Percentiles rank a stretch among this genome's conserved stretches.
These are phyloP conservation scores for Coreius guichenoti DNA, from an alignment of 2,797 vertebrate genomes.

Conservation along the genomic window DNA sequence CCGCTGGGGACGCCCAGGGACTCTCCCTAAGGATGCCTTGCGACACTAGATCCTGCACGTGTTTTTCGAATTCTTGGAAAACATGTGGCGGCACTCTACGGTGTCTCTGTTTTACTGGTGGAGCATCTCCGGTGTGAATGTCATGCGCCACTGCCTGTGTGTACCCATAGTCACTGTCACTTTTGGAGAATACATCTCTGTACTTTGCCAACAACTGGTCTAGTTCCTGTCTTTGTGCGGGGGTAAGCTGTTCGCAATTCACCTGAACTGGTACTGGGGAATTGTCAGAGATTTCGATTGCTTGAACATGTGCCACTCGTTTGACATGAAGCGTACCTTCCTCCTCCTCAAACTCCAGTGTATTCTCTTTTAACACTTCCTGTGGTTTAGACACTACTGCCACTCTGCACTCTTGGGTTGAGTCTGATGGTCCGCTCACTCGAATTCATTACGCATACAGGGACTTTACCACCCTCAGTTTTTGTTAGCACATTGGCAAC, in stretches of 20 bases:
- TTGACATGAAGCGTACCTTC: neutral
- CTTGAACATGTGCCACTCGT: neutral
- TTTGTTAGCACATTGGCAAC: slow-evolving; percentile 37
- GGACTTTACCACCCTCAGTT: neutral
- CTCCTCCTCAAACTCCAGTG: slow-evolving; percentile 15
- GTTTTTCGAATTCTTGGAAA: slow-evolving; percentile 45
- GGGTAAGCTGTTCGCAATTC: slow-evolving; percentile 4
- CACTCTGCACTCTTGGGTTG: slow-evolving; percentile 19
- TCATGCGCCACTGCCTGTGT: slow-evolving; percentile 26
- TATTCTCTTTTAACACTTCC: neutral
- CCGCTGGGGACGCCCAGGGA: no score
- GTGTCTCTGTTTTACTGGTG: slow-evolving; percentile 39
- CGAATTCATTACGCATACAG: neutral
- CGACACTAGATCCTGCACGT: neutral
- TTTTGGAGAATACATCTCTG: slow-evolving; percentile 11
- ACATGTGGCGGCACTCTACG: slow-evolving; percentile 28
- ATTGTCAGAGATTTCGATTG: neutral
- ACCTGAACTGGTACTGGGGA: slow-evolving; percentile 2
- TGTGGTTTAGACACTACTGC: slow-evolving; percentile 26
- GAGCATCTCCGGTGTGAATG: slow-evolving; percentile 15
- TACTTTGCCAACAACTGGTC: slow-evolving; percentile 3
- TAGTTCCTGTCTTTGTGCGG: neutral
- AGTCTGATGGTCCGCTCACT: slow-evolving; percentile 5
- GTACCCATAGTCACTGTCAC: slow-evolving; percentile 26
- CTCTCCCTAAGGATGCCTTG: no score